Conservation (phyloP, 2,797 vertebrate species). For the Setipinna tenuifilis region DNA sequence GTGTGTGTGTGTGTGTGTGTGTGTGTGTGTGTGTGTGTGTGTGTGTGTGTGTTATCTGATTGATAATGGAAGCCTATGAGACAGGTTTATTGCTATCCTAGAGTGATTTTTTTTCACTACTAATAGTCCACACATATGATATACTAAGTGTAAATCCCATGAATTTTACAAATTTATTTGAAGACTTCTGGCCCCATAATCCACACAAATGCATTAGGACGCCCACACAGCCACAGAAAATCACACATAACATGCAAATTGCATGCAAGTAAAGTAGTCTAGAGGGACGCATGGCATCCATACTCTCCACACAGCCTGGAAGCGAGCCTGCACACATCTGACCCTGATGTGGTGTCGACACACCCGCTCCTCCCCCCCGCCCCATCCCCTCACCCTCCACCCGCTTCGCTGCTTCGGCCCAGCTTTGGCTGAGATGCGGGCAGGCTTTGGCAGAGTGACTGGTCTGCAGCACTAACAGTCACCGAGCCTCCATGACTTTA, state of each 20-base stretch:
- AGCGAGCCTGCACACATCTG: neutral
- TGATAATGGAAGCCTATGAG: neutral
- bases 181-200: constrained; percentile 6
- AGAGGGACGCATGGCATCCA: neutral
- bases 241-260: neutral
- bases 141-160: neutral
- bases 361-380: neutral
- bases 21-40: too few relatives aligned
- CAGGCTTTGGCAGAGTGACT: too few relatives aligned
- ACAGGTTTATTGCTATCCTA: constrained; percentile 14
- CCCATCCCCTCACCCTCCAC: too few relatives aligned
- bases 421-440: too few relatives aligned
- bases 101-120: neutral
- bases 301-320: neutral
- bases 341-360: neutral
- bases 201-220: neutral
- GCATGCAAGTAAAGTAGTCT: neutral
- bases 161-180: neutral
- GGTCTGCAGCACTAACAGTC: neutral
- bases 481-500: neutral
- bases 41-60: neutral
- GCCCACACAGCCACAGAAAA: neutral
- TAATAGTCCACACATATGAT: neutral
- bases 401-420: too few relatives aligned
- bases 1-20: neutral